These are phyloP conservation scores for Sanderia malayensis DNA, from an alignment of 30 jellyfish, hydroid and myxozoan genomes.

Conservation along the genomic window DNA sequence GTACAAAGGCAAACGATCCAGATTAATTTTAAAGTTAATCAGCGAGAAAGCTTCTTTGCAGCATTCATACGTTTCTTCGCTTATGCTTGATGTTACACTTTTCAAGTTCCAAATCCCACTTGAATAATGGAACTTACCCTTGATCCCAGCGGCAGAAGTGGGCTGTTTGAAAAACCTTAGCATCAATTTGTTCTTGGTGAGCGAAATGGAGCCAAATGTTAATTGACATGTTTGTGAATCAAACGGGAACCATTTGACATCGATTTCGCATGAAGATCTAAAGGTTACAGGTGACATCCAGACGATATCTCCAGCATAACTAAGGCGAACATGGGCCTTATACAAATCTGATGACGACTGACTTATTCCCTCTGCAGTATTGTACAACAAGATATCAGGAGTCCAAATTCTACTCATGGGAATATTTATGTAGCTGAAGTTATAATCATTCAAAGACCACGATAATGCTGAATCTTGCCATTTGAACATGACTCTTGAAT, in stretches of 20 bases:
- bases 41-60: slow-evolving; percentile 54
- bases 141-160: slow-evolving; percentile 2
- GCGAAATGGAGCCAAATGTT: slow-evolving; percentile 62
- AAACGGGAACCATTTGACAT: slow-evolving; percentile 77
- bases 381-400: slow-evolving; percentile 69
- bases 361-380: slow-evolving; percentile 67
- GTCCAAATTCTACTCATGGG: slow-evolving; percentile 62
- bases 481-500: slow-evolving; percentile 24
- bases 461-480: slow-evolving; percentile 53
- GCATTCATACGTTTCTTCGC: slow-evolving; percentile 23
- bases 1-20: slow-evolving; percentile 57
- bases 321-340: slow-evolving; percentile 48
- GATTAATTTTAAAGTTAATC: slow-evolving; percentile 10
- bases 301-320: slow-evolving; percentile 27
- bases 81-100: background rate
- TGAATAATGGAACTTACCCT: slow-evolving; percentile 29
- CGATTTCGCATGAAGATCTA: slow-evolving; percentile 54
- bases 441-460: slow-evolving; percentile 41
- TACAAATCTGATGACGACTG: slow-evolving; percentile 42
- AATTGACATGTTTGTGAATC: slow-evolving; percentile 58
- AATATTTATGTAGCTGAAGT: slow-evolving; percentile 12
- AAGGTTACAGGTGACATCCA: slow-evolving; percentile 81
- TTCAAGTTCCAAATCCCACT: slow-evolving; percentile 51
- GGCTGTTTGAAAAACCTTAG: slow-evolving; percentile 45
- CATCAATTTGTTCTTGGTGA: slow-evolving; percentile 11